Conservation (phyloP, 2,113 vertebrate species). For the Sylvilagus bachmani region DNA sequence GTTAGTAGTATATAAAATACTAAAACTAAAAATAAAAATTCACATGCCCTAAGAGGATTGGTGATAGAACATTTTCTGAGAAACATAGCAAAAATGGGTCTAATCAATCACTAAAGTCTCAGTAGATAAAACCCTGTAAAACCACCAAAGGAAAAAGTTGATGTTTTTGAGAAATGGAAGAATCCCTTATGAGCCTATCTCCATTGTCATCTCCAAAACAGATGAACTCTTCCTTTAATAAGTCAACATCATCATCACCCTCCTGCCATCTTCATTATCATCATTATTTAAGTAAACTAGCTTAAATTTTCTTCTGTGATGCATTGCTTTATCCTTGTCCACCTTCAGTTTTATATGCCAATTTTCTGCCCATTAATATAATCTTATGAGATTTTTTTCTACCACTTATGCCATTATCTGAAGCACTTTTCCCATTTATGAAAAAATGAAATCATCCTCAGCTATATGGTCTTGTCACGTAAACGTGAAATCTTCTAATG, state of each 20-base stretch:
- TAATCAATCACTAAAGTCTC: neutral
- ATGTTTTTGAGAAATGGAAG: slow-evolving; percentile 1
- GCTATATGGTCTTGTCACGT: neutral
- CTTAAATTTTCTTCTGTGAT: neutral
- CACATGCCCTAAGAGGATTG: neutral
- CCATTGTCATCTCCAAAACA: neutral
- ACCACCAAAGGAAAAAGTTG: neutral
- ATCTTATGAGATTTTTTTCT: neutral
- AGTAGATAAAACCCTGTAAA: neutral
- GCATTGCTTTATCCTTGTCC: neutral
- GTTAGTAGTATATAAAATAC: neutral
- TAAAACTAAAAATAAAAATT: neutral
- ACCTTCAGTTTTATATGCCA: neutral
- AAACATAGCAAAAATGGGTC: neutral
- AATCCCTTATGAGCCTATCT: neutral
- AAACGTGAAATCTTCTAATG: neutral
- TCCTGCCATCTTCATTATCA: neutral
- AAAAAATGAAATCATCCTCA: neutral
- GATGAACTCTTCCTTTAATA: neutral
- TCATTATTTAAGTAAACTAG: neutral
- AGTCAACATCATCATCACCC: neutral
- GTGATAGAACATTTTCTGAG: neutral
- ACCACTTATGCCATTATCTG: neutral
- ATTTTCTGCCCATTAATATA: neutral
- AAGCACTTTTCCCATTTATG: neutral